These are phyloP conservation scores for Leptatherina wallacei DNA, from an alignment of 2,797 vertebrate species.

Conservation along the genomic window DNA sequence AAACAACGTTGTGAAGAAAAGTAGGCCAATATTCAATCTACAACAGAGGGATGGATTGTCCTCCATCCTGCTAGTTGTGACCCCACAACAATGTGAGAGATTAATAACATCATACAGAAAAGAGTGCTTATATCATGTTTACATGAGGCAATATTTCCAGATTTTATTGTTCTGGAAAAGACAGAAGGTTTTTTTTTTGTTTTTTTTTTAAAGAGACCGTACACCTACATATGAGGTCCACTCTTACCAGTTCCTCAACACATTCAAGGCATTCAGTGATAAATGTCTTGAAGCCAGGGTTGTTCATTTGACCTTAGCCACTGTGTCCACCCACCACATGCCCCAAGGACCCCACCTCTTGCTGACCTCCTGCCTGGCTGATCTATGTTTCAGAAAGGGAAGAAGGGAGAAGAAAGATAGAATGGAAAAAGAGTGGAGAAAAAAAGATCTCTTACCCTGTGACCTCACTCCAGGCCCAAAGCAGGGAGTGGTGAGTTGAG, in stretches of 20 bases:
- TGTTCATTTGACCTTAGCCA: conserved; percentile 62
- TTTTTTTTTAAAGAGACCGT: neutral
- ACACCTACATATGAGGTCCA: neutral
- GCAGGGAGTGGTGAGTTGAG: conserved; percentile 57
- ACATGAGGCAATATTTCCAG: neutral
- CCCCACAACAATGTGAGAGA: neutral
- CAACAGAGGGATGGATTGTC: no score
- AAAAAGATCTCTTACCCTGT: conserved; percentile 48
- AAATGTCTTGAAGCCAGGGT: conserved; percentile 48
- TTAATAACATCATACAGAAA: neutral
- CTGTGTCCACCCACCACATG: conserved; percentile 48
- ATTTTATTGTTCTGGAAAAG: neutral
- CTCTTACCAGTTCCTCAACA: conserved; percentile 15
- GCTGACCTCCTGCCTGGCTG: conserved; percentile 53
- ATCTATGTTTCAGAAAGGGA: conserved; percentile 45
- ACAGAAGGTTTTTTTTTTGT: neutral
- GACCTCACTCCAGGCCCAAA: conserved; percentile 65
- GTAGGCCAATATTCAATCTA: neutral
- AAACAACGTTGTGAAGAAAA: no score
- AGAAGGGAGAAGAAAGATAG: neutral
- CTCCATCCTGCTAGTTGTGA: no score
- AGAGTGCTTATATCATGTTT: neutral
- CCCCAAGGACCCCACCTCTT: conserved; percentile 56
- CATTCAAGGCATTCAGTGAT: conserved; percentile 54
- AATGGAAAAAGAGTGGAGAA: conserved; percentile 1